Percentiles rank a stretch among this genome's conserved stretches.
Evolutionary conservation across 2,888 invertebrate species (phyloP).

Genomic region (Eupithecia pulchellata): DNA sequence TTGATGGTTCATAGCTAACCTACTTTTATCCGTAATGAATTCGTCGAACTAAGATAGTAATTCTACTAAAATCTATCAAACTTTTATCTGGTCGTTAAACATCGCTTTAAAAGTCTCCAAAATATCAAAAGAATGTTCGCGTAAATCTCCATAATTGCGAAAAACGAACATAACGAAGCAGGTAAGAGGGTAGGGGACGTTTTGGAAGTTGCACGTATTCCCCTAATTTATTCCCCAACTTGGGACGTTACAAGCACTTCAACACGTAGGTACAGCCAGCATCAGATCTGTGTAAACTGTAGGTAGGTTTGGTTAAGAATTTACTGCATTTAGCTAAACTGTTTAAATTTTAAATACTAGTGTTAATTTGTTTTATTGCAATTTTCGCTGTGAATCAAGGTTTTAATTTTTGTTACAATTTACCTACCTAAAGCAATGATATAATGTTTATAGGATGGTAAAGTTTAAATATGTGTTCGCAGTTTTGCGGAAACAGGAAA

Average conservation of each 20-base stretch:
- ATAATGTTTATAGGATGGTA: too few species aligned
- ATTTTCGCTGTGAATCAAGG: too few species aligned
- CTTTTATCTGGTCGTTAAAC: background rate
- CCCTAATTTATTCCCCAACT: conserved; percentile 23
- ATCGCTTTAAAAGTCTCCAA: background rate
- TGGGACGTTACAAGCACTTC: conserved; percentile 10
- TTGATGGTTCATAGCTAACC: too few species aligned
- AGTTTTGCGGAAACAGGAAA: too few species aligned
- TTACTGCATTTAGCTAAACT: too few species aligned
- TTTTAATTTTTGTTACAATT: too few species aligned
- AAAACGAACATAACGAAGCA: conserved; percentile 13
- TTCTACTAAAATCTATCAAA: background rate
- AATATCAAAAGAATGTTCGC: conserved; percentile 9
- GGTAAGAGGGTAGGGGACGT: conserved; percentile 1
- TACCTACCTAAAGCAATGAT: too few species aligned
- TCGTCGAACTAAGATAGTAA: too few species aligned
- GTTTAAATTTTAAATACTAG: too few species aligned
- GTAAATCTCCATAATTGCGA: conserved; percentile 10
- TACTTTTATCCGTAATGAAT: too few species aligned
- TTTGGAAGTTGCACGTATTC: conserved; percentile 7
- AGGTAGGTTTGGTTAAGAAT: background rate
- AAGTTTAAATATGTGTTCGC: too few species aligned
- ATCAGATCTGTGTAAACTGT: background rate
- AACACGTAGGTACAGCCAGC: conserved; percentile 17
- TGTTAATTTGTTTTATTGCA: too few species aligned